Conservation (phyloP, 1,140 invertebrate species). For the Aphis gossypii region DNA sequence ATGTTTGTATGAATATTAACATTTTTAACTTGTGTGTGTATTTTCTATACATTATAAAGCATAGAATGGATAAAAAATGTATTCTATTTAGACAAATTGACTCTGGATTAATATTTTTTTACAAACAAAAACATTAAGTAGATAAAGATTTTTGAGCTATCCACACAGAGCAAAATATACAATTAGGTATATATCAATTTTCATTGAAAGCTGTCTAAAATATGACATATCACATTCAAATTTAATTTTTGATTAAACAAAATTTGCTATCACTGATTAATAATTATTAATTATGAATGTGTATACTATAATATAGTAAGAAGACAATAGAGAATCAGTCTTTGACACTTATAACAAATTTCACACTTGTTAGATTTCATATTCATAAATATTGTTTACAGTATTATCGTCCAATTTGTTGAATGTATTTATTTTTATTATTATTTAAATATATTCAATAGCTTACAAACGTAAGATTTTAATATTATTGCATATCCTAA, state of each 20-base stretch:
- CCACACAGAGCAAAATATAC: background rate
- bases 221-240: background rate
- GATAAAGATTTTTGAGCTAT: background rate
- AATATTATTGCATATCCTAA: conserved; percentile 48
- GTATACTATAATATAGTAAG: background rate
- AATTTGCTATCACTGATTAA: background rate
- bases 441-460: background rate
- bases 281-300: background rate
- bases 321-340: conserved; percentile 14
- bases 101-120: background rate
- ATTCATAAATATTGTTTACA: conserved; percentile 15
- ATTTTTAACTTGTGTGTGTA: background rate
- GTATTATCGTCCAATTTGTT: background rate
- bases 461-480: conserved; percentile 29
- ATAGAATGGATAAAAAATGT: background rate
- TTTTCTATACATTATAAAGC: background rate
- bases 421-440: conserved; percentile 3
- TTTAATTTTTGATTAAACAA: background rate
- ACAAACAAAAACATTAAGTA: background rate
- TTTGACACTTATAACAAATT: conserved; percentile 10
- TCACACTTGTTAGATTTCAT: background rate
- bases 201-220: background rate
- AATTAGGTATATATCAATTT: background rate
- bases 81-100: background rate
- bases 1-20: background rate